These are phyloP conservation scores for Chloroclystis v-ata DNA, from an alignment of 2,888 invertebrate genomes.

Conservation along the genomic window DNA sequence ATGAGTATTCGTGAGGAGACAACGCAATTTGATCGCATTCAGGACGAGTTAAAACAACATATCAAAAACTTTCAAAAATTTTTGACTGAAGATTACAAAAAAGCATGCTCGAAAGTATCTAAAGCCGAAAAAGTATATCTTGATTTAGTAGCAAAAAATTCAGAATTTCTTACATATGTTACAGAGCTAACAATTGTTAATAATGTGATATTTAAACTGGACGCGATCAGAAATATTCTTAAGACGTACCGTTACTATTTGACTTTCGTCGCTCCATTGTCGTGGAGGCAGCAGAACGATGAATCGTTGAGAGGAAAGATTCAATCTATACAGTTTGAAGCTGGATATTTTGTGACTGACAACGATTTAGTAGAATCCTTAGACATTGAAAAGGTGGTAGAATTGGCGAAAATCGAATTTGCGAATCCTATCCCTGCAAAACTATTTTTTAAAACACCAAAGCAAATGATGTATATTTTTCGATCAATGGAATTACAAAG, in stretches of 20 bases:
- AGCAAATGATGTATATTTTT: conserved; percentile 64
- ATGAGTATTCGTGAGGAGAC: conserved; percentile 54
- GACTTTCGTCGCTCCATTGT: conserved; percentile 63
- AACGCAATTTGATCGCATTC: conserved; percentile 48
- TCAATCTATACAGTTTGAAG: conserved; percentile 62
- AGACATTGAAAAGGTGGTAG: conserved; percentile 65
- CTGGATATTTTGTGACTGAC: conserved; percentile 58
- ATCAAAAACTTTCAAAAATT: conserved; percentile 67
- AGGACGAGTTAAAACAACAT: conserved; percentile 55
- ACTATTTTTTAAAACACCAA: conserved; percentile 55
- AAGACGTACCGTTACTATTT: conserved; percentile 65
- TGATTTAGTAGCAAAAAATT: conserved; percentile 54
- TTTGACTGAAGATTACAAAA: conserved; percentile 69
- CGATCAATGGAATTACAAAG: conserved; percentile 70
- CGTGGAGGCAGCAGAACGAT: conserved; percentile 63
- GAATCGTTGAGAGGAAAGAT: conserved; percentile 52
- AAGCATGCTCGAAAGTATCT: conserved; percentile 55
- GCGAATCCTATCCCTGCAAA: conserved; percentile 47
- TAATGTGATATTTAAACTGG: conserved; percentile 65
- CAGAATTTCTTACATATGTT: conserved; percentile 56
- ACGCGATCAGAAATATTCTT: conserved; percentile 58
- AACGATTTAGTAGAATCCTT: conserved; percentile 62
- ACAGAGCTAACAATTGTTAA: conserved; percentile 56
- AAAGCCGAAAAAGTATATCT: conserved; percentile 54
- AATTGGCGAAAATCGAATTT: conserved; percentile 56